Evolutionary conservation across 2,888 invertebrate species (phyloP).

Genomic region (Xylota sylvarum): DNA sequence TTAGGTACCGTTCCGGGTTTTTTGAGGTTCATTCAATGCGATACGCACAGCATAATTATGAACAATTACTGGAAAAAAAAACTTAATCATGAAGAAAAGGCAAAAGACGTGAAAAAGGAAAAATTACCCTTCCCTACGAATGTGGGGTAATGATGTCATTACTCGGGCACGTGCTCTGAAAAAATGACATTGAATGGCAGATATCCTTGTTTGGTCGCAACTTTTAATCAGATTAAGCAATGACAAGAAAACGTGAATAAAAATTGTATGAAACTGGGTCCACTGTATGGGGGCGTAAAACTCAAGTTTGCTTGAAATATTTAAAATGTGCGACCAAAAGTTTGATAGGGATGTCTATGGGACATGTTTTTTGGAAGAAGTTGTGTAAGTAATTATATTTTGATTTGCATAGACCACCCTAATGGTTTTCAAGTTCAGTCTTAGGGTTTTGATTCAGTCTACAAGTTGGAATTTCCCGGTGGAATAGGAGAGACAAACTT

Average conservation of each 20-base stretch:
- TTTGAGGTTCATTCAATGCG: background rate
- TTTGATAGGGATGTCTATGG: no score
- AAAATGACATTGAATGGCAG: conserved; percentile 12
- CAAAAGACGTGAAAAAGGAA: conserved; percentile 8
- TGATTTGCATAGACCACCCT: background rate
- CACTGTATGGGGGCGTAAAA: background rate
- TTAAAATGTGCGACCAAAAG: background rate
- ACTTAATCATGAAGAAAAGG: conserved; percentile 12
- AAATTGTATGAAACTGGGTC: background rate
- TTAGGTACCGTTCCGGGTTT: background rate
- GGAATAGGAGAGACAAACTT: no score
- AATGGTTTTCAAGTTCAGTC: background rate
- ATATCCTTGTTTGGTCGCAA: background rate
- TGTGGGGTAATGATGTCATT: background rate
- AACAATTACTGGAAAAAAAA: conserved; percentile 5
- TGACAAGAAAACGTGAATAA: conserved; percentile 18
- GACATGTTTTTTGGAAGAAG: background rate
- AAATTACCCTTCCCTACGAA: background rate
- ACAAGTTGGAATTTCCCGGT: no score
- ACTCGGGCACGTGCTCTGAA: background rate
- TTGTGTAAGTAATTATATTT: background rate
- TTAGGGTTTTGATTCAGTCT: no score
- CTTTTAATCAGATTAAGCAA: conserved; percentile 18
- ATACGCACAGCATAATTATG: conserved; percentile 13
- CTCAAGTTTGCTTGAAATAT: background rate